phyloP scores from a whole-genome alignment of 2,888 invertebrate species.

The Eristalis intricaria region DNA sequence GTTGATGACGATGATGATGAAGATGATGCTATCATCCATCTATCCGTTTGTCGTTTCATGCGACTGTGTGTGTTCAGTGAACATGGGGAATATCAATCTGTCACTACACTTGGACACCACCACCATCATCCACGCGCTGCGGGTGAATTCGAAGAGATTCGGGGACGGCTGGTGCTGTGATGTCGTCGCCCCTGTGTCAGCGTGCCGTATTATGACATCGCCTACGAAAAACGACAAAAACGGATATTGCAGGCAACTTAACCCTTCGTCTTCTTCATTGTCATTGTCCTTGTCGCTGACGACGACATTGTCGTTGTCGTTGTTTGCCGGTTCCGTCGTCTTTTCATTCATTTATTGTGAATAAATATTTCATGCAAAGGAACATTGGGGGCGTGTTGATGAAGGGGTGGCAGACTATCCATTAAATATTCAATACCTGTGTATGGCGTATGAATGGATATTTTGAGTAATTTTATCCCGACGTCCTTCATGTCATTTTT shows the following conservation, averaged over 20 bases:
- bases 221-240: constrained; percentile 28
- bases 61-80: neutral
- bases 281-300: neutral
- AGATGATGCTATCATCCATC: constrained; percentile 61
- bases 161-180: neutral
- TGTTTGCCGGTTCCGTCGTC: neutral
- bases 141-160: no score
- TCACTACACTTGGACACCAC: constrained; percentile 22
- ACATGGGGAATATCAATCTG: constrained; percentile 54
- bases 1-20: constrained; percentile 59
- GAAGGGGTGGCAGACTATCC: constrained; percentile 36
- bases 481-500: constrained; percentile 15
- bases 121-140: neutral
- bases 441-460: constrained; percentile 77
- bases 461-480: constrained; percentile 65
- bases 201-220: constrained; percentile 36
- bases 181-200: constrained; percentile 53
- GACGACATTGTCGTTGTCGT: neutral
- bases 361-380: constrained; percentile 53
- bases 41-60: constrained; percentile 7
- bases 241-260: constrained; percentile 60
- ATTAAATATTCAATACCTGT: constrained; percentile 77
- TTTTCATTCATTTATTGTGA: constrained; percentile 56
- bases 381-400: neutral
- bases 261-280: constrained; percentile 44